phyloP scores from a whole-genome alignment of 2,888 invertebrate genomes.

The Spicauda simplicius region DNA sequence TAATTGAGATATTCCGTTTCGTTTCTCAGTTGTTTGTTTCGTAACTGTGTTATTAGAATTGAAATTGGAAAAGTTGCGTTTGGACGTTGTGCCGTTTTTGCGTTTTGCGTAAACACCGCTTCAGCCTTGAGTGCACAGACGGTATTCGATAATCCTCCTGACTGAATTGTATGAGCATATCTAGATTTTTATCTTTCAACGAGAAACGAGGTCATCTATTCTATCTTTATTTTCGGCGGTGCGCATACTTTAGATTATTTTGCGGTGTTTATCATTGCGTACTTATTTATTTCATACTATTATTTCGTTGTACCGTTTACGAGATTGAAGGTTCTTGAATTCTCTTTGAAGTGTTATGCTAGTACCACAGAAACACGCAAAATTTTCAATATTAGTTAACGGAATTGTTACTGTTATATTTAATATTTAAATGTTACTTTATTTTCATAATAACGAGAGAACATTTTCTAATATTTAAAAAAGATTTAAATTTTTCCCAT shows the following conservation, averaged over 20 bases:
- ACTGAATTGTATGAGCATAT: constrained; percentile 22
- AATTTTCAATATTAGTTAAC: too few relatives aligned
- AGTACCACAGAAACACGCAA: background rate
- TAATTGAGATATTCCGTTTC: constrained; percentile 30
- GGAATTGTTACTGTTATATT: too few relatives aligned
- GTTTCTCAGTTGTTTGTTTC: constrained; percentile 17
- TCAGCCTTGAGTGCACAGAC: constrained; percentile 21
- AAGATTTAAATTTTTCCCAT: background rate
- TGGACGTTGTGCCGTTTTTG: constrained; percentile 4
- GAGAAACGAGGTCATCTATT: constrained; percentile 41
- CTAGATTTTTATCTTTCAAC: constrained; percentile 39
- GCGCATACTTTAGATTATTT: constrained; percentile 39
- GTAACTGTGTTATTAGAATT: constrained; percentile 25
- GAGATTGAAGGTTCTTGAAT: background rate
- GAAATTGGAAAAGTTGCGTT: constrained; percentile 24
- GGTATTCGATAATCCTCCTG: constrained; percentile 16
- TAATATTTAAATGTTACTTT: too few relatives aligned
- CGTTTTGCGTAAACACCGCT: constrained; percentile 25
- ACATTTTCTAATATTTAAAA: too few relatives aligned
- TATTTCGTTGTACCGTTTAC: background rate
- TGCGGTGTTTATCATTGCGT: constrained; percentile 20
- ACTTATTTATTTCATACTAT: background rate
- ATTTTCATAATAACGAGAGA: too few relatives aligned
- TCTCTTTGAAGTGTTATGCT: background rate
- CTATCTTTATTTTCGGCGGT: constrained; percentile 37